These are phyloP conservation scores for Zaprionus africanus DNA, from an alignment of 1,140 invertebrate genomes.

Conservation along the genomic window DNA sequence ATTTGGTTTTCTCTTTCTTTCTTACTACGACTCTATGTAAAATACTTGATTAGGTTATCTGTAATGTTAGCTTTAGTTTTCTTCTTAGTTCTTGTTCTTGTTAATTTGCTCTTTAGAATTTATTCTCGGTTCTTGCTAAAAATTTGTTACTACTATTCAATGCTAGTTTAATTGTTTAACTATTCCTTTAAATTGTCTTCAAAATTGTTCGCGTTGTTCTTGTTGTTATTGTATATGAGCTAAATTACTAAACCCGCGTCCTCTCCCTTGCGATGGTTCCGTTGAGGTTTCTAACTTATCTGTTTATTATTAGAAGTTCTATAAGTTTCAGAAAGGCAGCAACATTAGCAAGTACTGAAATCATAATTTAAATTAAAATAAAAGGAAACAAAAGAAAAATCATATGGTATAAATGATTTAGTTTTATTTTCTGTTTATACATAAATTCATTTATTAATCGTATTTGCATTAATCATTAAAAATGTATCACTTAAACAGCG, in stretches of 20 bases:
- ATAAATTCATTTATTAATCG: slow-evolving; percentile 77
- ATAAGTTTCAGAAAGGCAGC: slow-evolving; percentile 13
- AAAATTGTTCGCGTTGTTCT: slow-evolving; percentile 34
- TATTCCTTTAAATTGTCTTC: slow-evolving; percentile 41
- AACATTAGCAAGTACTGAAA: slow-evolving; percentile 15
- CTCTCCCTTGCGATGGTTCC: slow-evolving; percentile 22
- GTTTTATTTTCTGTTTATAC: slow-evolving; percentile 74
- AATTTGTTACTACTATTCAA: slow-evolving; percentile 50
- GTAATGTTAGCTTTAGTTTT: slow-evolving; percentile 41
- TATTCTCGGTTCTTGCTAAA: slow-evolving; percentile 52
- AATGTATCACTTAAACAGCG: slow-evolving; percentile 80
- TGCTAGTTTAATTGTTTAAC: slow-evolving; percentile 54
- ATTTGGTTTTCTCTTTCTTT: slow-evolving; percentile 15
- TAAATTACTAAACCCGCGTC: slow-evolving; percentile 21
- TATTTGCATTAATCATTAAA: slow-evolving; percentile 56
- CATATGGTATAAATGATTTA: slow-evolving; percentile 72
- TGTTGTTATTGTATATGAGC: slow-evolving; percentile 31
- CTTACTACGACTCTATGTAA: slow-evolving; percentile 68
- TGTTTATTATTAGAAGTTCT: background rate
- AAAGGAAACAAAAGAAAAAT: slow-evolving; percentile 30
- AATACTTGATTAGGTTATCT: slow-evolving; percentile 69
- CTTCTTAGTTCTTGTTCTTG: slow-evolving; percentile 11
- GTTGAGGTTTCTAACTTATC: slow-evolving; percentile 17
- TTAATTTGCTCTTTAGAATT: slow-evolving; percentile 52
- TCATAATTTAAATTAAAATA: slow-evolving; percentile 10